A percentile compares a stretch with the other conserved stretches of the same genome.
Evolutionary conservation across 2,797 vertebrate genomes (phyloP).

Genomic region (Poecilia velifera): DNA sequence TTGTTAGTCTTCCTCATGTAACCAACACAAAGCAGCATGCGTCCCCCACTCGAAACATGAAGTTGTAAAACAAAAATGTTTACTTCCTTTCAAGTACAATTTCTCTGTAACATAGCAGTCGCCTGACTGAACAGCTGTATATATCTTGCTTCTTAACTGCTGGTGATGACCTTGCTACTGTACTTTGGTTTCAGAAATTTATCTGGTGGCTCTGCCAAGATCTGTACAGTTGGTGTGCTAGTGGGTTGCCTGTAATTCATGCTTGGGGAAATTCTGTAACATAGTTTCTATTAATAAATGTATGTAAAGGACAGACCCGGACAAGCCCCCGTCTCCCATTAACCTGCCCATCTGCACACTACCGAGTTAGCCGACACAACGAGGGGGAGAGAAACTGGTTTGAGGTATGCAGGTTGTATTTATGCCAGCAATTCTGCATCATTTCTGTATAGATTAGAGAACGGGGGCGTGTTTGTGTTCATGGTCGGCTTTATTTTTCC

Average conservation of each 20-base stretch:
- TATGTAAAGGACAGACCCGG: conserved; percentile 73
- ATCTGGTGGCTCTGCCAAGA: conserved; percentile 70
- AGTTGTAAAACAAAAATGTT: conserved; percentile 39
- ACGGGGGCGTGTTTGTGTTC: conserved; percentile 54
- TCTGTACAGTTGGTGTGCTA: conserved; percentile 78
- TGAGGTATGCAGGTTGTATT: conserved; percentile 62
- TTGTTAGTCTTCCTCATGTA: conserved; percentile 12
- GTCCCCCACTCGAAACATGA: conserved; percentile 20
- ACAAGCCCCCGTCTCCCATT: conserved; percentile 13
- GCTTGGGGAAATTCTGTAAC: conserved; percentile 79
- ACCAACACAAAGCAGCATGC: conserved; percentile 63
- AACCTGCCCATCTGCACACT: conserved; percentile 63
- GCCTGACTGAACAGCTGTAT: conserved; percentile 78
- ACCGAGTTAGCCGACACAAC: conserved; percentile 60
- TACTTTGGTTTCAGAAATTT: conserved; percentile 62
- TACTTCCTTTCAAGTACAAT: conserved; percentile 35
- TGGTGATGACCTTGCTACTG: conserved; percentile 67
- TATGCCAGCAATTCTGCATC: conserved; percentile 54
- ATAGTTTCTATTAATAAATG: conserved; percentile 83
- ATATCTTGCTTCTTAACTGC: conserved; percentile 80
- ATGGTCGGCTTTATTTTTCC: conserved; percentile 31
- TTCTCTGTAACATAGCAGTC: conserved; percentile 72
- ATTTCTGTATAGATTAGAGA: conserved; percentile 55
- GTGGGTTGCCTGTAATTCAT: conserved; percentile 81
- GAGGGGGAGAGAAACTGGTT: conserved; percentile 55